phyloP scores from a whole-genome alignment of 2,888 invertebrate species.

The Tetramorium bicarinatum region DNA sequence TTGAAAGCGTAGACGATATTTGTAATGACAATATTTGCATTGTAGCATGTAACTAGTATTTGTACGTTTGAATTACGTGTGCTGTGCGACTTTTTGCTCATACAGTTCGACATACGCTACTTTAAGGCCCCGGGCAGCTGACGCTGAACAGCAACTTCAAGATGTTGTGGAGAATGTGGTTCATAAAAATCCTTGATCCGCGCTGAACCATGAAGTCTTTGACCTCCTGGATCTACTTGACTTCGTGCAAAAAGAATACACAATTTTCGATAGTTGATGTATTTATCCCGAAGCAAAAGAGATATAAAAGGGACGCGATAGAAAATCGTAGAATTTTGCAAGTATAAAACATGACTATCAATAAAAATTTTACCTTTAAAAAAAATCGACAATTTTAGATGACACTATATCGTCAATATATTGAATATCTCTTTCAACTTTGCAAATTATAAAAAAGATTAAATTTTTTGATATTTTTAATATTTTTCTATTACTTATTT shows the following conservation, averaged over 20 bases:
- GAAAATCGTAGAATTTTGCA: constrained; percentile 21
- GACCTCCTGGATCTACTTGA: background rate
- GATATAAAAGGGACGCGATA: background rate
- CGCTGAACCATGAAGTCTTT: constrained; percentile 3
- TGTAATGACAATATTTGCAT: constrained; percentile 30
- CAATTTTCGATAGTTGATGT: background rate
- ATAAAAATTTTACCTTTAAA: background rate
- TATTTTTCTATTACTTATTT: constrained; percentile 2
- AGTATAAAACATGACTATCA: background rate
- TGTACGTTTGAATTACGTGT: background rate
- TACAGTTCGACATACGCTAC: background rate
- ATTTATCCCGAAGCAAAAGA: background rate
- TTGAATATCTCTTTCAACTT: background rate
- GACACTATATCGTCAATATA: background rate
- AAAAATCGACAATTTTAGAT: background rate
- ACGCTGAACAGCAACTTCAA: background rate
- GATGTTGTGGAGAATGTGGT: background rate
- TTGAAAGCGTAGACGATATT: constrained; percentile 32
- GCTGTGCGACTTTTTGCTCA: background rate
- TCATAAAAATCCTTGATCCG: constrained; percentile 32
- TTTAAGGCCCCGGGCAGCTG: constrained; percentile 9
- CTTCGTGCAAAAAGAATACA: background rate
- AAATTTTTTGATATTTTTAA: background rate
- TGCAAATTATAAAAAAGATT: background rate
- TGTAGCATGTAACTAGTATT: constrained; percentile 20